A percentile compares a stretch with the other conserved stretches of the same genome.
phyloP scores from a whole-genome alignment of 2,113 vertebrate species.

The Lipophrys pholis region DNA sequence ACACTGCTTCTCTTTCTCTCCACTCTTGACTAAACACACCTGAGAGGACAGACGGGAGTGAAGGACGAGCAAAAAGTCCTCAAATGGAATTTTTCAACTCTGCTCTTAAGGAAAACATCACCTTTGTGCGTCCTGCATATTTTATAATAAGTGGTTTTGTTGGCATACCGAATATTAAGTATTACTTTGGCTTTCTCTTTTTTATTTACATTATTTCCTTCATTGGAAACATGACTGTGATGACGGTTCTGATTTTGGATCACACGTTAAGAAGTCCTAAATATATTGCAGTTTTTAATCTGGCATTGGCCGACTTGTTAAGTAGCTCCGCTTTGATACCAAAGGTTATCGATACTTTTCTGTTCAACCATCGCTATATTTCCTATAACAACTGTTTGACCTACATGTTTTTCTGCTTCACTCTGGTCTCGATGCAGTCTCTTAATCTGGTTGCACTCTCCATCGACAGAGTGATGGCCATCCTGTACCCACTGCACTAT shows the following conservation, averaged over 20 bases:
- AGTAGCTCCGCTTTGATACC: conserved; percentile 74
- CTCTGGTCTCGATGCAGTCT: conserved; percentile 69
- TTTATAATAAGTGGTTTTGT: conserved; percentile 74
- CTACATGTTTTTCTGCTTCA: conserved; percentile 74
- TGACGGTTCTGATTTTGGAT: conserved; percentile 64
- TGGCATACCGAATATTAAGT: conserved; percentile 59
- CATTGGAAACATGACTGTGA: conserved; percentile 65
- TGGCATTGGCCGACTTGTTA: conserved; percentile 74
- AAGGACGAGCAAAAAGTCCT: neutral
- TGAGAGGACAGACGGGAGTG: neutral
- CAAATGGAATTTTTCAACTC: conserved; percentile 52
- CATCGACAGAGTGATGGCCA: conserved; percentile 78
- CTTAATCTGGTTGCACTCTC: conserved; percentile 73
- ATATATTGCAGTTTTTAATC: conserved; percentile 76
- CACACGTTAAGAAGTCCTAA: conserved; percentile 72
- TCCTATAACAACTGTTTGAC: conserved; percentile 68
- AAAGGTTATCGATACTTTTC: conserved; percentile 72
- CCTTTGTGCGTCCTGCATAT: conserved; percentile 64
- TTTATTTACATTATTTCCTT: conserved; percentile 68
- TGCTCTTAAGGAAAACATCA: conserved; percentile 52
- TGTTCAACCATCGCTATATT: conserved; percentile 67
- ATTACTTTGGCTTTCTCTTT: conserved; percentile 75
- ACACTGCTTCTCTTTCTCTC: no score
- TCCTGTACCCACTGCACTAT: conserved; percentile 73
- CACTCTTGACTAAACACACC: neutral